Percentiles rank a stretch among this genome's conserved stretches.
phyloP scores from a whole-genome alignment of 1,140 invertebrate genomes.

The Plectrocnemia conspersa region DNA sequence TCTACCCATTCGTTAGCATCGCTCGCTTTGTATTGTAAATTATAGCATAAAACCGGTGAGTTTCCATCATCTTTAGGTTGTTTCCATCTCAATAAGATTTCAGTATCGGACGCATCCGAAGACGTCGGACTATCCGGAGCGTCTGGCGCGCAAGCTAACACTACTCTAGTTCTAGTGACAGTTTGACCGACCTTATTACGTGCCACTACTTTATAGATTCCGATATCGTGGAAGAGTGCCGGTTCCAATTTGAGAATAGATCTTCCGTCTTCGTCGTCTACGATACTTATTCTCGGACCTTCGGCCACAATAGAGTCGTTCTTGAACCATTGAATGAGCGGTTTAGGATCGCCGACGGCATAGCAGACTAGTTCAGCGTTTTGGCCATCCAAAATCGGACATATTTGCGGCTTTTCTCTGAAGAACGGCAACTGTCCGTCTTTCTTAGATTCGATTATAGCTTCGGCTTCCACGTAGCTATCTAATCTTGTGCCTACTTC shows the following conservation, averaged over 20 bases:
- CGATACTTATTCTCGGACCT: conserved; percentile 70
- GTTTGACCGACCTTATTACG: conserved; percentile 80
- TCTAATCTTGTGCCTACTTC: conserved; percentile 77
- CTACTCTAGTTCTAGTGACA: conserved; percentile 66
- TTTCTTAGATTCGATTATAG: conserved; percentile 72
- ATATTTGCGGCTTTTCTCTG: conserved; percentile 72
- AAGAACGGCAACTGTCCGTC: conserved; percentile 77
- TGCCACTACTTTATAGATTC: conserved; percentile 93
- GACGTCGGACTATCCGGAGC: conserved; percentile 83
- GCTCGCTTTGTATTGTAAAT: conserved; percentile 71
- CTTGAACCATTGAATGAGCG: conserved; percentile 93
- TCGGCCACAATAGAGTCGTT: conserved; percentile 83
- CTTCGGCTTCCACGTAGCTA: conserved; percentile 78
- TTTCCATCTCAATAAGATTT: conserved; percentile 85
- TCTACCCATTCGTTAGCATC: conserved; percentile 82
- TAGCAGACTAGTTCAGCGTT: conserved; percentile 75
- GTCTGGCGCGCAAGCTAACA: conserved; percentile 68
- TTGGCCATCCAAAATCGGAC: conserved; percentile 75
- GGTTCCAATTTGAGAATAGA: conserved; percentile 73
- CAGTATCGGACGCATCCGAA: conserved; percentile 74
- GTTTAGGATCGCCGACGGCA: conserved; percentile 84
- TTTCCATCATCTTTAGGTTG: conserved; percentile 81
- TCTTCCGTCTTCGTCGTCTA: conserved; percentile 69
- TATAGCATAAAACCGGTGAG: conserved; percentile 77
- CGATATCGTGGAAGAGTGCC: conserved; percentile 74